Conservation (phyloP, 23 tunicate genomes). For the Aplidium turbinatum region DNA sequence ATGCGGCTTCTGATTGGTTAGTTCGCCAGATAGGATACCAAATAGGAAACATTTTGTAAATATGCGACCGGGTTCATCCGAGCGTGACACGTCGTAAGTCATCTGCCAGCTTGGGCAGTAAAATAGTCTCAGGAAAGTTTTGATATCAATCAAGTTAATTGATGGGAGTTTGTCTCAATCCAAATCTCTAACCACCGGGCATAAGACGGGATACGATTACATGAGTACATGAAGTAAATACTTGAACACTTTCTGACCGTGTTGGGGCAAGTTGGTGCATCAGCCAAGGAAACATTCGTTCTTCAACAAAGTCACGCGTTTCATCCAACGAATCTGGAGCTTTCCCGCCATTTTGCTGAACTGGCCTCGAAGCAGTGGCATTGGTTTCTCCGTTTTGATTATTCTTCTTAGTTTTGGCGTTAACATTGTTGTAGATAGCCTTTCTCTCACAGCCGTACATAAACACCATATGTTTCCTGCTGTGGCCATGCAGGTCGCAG, state of each 20-base stretch:
- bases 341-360: slow-evolving; percentile 2
- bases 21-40: no score
- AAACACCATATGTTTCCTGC: slow-evolving; percentile 88
- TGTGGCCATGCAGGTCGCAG: slow-evolving; percentile 96
- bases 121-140: no score
- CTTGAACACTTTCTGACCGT: slow-evolving; percentile 35
- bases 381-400: slow-evolving; percentile 12
- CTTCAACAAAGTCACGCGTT: slow-evolving; percentile 83
- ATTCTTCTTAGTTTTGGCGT: neutral
- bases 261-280: slow-evolving; percentile 73
- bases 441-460: slow-evolving; percentile 95
- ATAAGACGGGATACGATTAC: no score
- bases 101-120: no score
- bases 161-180: no score
- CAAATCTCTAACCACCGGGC: no score
- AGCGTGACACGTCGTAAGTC: no score
- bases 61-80: no score
- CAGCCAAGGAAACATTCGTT: slow-evolving; percentile 90
- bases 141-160: no score
- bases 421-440: slow-evolving; percentile 37
- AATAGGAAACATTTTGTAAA: no score
- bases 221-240: no score
- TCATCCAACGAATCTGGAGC: slow-evolving; percentile 25
- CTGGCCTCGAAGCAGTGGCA: neutral
- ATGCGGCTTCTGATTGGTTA: no score